phyloP scores from a whole-genome alignment of 2,797 vertebrate genomes.

The Okamejei kenojei region DNA sequence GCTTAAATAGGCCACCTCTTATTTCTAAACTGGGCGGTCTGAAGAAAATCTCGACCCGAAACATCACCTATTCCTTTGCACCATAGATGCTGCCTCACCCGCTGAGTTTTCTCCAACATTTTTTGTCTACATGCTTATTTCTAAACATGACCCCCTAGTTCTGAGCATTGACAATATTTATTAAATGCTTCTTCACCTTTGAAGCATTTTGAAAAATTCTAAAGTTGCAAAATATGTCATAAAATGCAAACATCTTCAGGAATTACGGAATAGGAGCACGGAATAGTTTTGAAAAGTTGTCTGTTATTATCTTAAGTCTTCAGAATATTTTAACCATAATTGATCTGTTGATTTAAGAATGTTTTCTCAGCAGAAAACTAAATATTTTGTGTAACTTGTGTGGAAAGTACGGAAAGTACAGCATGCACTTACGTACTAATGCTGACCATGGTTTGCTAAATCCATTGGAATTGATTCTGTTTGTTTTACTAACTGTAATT shows the following conservation, averaged over 20 bases:
- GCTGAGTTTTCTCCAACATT: too few relatives aligned
- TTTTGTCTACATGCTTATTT: too few relatives aligned
- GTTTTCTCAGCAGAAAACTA: not conserved
- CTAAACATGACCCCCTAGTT: too few relatives aligned
- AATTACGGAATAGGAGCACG: too few relatives aligned
- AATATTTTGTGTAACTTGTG: not conserved
- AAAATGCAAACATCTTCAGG: too few relatives aligned
- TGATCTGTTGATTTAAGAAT: not conserved
- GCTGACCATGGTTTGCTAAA: not conserved
- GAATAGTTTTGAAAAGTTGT: not conserved
- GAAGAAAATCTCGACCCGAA: too few relatives aligned
- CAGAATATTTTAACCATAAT: not conserved
- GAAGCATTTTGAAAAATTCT: not conserved
- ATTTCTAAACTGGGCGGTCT: too few relatives aligned
- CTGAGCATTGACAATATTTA: not conserved
- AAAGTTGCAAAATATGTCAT: too few relatives aligned
- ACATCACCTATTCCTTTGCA: too few relatives aligned
- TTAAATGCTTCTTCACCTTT: not conserved
- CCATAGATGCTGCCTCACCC: too few relatives aligned
- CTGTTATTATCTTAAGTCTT: not conserved
- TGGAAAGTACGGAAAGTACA: constrained; percentile 3
- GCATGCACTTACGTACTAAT: not conserved
- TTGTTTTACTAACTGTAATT: not conserved
- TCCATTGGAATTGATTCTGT: not conserved
- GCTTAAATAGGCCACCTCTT: too few relatives aligned